These are phyloP conservation scores for Xenopus borealis DNA, from an alignment of 2,113 vertebrate species.

Conservation along the genomic window DNA sequence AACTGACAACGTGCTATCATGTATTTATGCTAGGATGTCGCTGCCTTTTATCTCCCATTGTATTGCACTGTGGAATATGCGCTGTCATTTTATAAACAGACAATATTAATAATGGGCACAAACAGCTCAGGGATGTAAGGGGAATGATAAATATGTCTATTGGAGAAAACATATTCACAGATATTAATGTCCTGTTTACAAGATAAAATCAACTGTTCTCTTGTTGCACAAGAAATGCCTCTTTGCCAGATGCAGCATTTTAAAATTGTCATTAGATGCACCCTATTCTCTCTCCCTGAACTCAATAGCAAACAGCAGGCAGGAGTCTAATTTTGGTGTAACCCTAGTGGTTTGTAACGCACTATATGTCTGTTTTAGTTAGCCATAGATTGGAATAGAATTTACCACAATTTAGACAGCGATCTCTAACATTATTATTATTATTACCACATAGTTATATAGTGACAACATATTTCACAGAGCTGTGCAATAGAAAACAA, in stretches of 20 bases:
- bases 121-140: neutral
- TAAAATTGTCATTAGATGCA: neutral
- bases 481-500: too few species aligned
- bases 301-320: neutral
- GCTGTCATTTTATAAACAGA: constrained; percentile 14
- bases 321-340: neutral
- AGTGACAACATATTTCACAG: too few species aligned
- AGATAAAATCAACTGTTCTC: constrained; percentile 15
- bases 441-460: too few species aligned
- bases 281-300: too few species aligned
- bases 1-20: constrained; percentile 5
- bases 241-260: constrained; percentile 5
- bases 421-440: too few species aligned
- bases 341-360: neutral
- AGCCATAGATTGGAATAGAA: too few species aligned
- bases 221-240: neutral
- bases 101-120: constrained; percentile 29
- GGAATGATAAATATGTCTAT: neutral
- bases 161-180: constrained; percentile 25
- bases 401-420: too few species aligned
- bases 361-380: neutral
- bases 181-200: constrained; percentile 20
- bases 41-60: constrained; percentile 28
- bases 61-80: constrained; percentile 1
- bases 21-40: constrained; percentile 17